Evolutionary conservation across 2,797 vertebrate genomes (phyloP), one percentile per base, ranked within the genome.

Genomic region (Odontamblyopus lacepedii): DNA sequence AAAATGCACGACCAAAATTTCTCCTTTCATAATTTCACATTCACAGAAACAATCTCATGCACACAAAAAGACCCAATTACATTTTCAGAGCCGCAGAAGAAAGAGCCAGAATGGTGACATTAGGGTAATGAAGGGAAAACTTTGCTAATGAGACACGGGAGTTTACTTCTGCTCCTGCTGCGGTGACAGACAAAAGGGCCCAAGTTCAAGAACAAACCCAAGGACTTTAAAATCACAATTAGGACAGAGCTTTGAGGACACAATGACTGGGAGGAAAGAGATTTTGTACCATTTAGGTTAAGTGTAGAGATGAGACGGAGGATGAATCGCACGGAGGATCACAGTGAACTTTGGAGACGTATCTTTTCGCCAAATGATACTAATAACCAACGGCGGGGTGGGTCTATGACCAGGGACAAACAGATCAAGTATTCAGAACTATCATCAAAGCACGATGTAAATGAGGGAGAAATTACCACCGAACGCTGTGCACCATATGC

Each of bases 211-310:
- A 89, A 81, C 87, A 79, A 73, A 8, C 23, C 56, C 74, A 78
- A 86, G 63, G 76, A 88, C 86, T 90, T 89, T 88, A 83, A 86
- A 84, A 80, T 82, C 67, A 87, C 87, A 91, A 92, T 93, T 92
- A 93, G 91, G 88, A 76, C 73, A 57, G 23, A 48, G 83, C 83
- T 90, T 83, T 70, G 72, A 83, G 82, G 75, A 77, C 80, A 72
- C 51, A 6, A 90, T 88, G 81, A 86, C 84, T 86, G 83, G 26
- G 82, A 82, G 69, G 73, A 83, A 78, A 59, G 32, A 61, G 63
- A 41, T 76, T 78, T 89, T 89, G 81, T 70, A 78, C 83, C 77
- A 87, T 80, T 77, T 61, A 72, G 63, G 29, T 55, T 30, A 85
- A 72, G 74, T 65, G 70, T 7, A 74, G 63, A 65, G 81, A 69